Conservation (phyloP, 2,888 invertebrate genomes). For the Sarcophaga caerulescens region DNA sequence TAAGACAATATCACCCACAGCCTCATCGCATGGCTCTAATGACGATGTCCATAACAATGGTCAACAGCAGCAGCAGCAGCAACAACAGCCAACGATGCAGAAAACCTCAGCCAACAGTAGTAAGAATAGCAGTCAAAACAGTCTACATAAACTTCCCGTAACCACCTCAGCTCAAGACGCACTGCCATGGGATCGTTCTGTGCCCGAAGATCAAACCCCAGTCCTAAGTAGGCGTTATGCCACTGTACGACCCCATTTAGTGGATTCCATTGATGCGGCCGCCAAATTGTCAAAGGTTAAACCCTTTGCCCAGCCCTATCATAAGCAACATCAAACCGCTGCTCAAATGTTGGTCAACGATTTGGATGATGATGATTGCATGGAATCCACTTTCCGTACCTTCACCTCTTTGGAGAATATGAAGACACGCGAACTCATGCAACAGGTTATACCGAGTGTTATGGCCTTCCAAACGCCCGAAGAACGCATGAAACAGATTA, state of each 20-base stretch:
- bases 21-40: constrained; percentile 63
- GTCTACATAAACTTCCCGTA: constrained; percentile 65
- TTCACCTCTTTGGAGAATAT: constrained; percentile 79
- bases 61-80: constrained; percentile 13
- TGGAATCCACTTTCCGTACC: constrained; percentile 74
- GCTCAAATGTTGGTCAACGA: constrained; percentile 75
- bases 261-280: constrained; percentile 77
- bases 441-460: constrained; percentile 78
- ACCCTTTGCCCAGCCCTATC: constrained; percentile 78
- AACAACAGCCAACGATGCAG: constrained; percentile 55
- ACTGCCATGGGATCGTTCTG: constrained; percentile 80
- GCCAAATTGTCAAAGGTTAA: constrained; percentile 78
- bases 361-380: constrained; percentile 76
- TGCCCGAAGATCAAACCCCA: constrained; percentile 78
- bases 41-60: constrained; percentile 59
- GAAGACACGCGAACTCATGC: constrained; percentile 80
- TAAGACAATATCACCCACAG: constrained; percentile 61
- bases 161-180: constrained; percentile 78
- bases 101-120: constrained; percentile 69
- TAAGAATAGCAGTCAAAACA: constrained; percentile 73
- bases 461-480: constrained; percentile 80
- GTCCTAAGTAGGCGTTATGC: constrained; percentile 81
- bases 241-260: constrained; percentile 76
- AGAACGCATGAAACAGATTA: constrained; percentile 83
- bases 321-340: constrained; percentile 75